Conservation (phyloP, 1,140 invertebrate genomes). For the Leptopilina clavipes region DNA sequence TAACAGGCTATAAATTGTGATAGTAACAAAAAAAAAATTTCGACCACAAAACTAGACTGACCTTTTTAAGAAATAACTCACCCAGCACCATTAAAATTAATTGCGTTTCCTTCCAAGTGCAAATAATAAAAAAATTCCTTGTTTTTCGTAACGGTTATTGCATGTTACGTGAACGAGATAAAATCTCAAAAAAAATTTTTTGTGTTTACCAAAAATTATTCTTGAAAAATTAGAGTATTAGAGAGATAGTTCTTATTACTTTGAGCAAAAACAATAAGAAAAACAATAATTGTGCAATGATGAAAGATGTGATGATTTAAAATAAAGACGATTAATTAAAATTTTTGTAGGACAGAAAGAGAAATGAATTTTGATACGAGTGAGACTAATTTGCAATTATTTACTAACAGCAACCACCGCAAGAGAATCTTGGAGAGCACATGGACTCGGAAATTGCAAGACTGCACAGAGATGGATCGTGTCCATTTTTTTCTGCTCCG, state of each 20-base stretch:
- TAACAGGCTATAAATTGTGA: too few species aligned
- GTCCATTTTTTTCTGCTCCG: conserved; percentile 68
- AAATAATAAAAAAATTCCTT: not conserved
- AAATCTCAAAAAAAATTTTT: too few species aligned
- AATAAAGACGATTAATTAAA: not conserved
- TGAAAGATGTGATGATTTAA: not conserved
- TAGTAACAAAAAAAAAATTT: too few species aligned
- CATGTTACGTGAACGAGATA: not conserved
- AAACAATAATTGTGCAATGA: conserved; percentile 6
- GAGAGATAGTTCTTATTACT: too few species aligned
- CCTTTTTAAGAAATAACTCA: too few species aligned
- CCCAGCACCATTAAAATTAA: too few species aligned
- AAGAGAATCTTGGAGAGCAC: conserved; percentile 61
- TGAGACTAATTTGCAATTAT: conserved; percentile 13
- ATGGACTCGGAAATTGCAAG: conserved; percentile 63
- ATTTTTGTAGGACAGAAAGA: not conserved
- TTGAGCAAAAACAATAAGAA: too few species aligned
- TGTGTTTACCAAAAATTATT: too few species aligned
- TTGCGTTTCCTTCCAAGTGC: not conserved
- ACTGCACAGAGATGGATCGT: conserved; percentile 65
- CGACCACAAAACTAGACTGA: too few species aligned
- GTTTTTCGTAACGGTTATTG: not conserved
- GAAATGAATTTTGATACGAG: not conserved
- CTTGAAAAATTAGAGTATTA: not conserved
- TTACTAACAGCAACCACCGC: conserved; percentile 58